Base-by-base conservation (phyloP, 2,797 vertebrate genomes). In the Spinibarbus caldwelli region DNA sequence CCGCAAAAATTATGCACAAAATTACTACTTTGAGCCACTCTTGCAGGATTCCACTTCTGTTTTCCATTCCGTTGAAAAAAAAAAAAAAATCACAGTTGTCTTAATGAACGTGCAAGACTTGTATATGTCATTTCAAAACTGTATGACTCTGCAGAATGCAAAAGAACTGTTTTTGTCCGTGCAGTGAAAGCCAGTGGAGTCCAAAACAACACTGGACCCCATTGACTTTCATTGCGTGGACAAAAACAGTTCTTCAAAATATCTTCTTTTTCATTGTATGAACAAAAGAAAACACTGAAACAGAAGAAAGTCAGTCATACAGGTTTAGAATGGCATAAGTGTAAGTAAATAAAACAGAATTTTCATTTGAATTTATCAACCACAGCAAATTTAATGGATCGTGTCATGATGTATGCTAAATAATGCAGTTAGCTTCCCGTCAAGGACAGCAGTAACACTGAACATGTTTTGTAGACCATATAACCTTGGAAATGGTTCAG, bases 401-500 rank as follows among this genome's bases (percentile, higher is more conserved):
- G 49, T 75, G 23, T 49, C 41, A 66, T 36, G 59, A 38, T 75
- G 57, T 36, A 49, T n/a, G 54, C 41, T 64, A 26, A 67, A 80
- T 70, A 54, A 68, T 21, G 21, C 64, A 68, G 34, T 68, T 26
- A 77, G 82, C 59, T 59, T 47, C 31, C 54, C 17, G 31, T 67
- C 72, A 29, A 64, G 54, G 41, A 49, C 29, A 83, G 71, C 71
- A 29, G 23, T 49, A 23, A 52, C 15, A 23, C 26, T 31, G 71
- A 77, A 86, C 85, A 77, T 68, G 59, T 67, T 83, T 75, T n/a
- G 70, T 77, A 68, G 49, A 77, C 62, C 85, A 57, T 68, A 26
- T 77, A 71, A 84, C 66, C 36, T 72, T 80, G 84, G 75, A 45
- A 49, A 49, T 75, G 41, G 4, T 49, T 88, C 87, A 86, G n/a